Evolutionary conservation across 2,888 invertebrate species (phyloP).

Genomic region (Pedicia rivosa): DNA sequence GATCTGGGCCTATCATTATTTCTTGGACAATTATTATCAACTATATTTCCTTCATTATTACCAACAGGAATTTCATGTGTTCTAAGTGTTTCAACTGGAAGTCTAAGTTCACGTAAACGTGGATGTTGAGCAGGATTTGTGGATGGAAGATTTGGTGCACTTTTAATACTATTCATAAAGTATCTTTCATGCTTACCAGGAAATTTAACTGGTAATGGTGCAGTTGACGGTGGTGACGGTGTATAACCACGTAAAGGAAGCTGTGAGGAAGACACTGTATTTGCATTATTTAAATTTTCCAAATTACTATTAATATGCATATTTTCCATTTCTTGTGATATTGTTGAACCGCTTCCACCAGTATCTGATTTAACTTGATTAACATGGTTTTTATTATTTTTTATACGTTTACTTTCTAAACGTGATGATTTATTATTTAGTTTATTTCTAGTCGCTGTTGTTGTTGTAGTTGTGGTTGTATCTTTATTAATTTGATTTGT

Average conservation of each 20-base stretch:
- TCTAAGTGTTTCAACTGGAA: slow-evolving; percentile 53
- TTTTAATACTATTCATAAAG: slow-evolving; percentile 62
- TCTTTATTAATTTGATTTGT: no score
- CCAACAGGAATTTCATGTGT: slow-evolving; percentile 43
- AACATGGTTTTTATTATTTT: slow-evolving; percentile 27
- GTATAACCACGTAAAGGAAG: slow-evolving; percentile 55
- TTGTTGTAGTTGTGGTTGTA: slow-evolving; percentile 6
- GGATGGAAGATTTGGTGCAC: slow-evolving; percentile 61
- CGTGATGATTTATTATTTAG: slow-evolving; percentile 32
- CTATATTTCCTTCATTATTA: slow-evolving; percentile 40
- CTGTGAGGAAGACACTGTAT: slow-evolving; percentile 35
- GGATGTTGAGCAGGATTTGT: slow-evolving; percentile 45
- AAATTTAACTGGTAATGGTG: slow-evolving; percentile 68
- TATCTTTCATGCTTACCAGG: slow-evolving; percentile 37
- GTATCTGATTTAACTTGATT: slow-evolving; percentile 13
- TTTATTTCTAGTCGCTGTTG: slow-evolving; percentile 37
- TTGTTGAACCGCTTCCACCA: slow-evolving; percentile 14
- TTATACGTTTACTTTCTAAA: slow-evolving; percentile 25
- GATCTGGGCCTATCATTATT: slow-evolving; percentile 53
- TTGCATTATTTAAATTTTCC: slow-evolving; percentile 35
- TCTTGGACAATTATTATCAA: slow-evolving; percentile 39
- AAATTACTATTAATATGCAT: slow-evolving; percentile 36
- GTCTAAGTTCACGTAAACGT: slow-evolving; percentile 52
- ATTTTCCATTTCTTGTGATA: slow-evolving; percentile 39
- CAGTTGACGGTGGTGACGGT: slow-evolving; percentile 71